phyloP scores from a whole-genome alignment of 2,797 vertebrate species.

The Notoglanidium macrostoma region DNA sequence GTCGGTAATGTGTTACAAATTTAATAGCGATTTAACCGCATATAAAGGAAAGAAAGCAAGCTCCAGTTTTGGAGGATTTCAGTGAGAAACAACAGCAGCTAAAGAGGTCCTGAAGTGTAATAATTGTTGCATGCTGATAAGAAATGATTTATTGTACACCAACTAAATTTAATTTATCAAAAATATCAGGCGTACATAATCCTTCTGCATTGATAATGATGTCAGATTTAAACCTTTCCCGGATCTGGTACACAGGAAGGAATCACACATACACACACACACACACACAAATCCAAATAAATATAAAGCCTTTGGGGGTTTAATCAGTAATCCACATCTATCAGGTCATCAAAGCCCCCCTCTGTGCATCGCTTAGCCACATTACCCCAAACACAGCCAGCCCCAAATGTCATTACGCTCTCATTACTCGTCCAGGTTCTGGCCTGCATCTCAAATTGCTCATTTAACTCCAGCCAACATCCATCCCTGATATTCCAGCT shows the following conservation, averaged over 20 bases:
- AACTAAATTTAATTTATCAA: slow-evolving; percentile 46
- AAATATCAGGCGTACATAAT: not conserved
- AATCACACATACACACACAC: slow-evolving; percentile 52
- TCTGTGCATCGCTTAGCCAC: slow-evolving; percentile 76
- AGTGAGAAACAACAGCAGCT: not conserved
- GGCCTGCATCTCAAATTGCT: slow-evolving; percentile 76
- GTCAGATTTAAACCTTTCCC: slow-evolving; percentile 71
- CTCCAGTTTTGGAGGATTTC: not conserved
- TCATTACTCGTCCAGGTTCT: slow-evolving; percentile 76
- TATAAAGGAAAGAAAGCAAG: slow-evolving; percentile 62
- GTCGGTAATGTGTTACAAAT: slow-evolving; percentile 68
- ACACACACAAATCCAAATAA: slow-evolving; percentile 62
- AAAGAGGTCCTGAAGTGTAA: slow-evolving; percentile 23
- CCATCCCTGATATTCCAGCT: slow-evolving; percentile 66
- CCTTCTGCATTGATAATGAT: not conserved
- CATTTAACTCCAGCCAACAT: slow-evolving; percentile 75
- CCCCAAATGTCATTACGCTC: slow-evolving; percentile 80
- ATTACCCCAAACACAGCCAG: slow-evolving; percentile 72
- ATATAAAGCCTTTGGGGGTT: slow-evolving; percentile 78
- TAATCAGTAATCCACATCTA: slow-evolving; percentile 71
- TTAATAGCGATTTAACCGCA: slow-evolving; percentile 71
- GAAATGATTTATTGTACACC: slow-evolving; percentile 72
- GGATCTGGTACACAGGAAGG: slow-evolving; percentile 65
- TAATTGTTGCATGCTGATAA: slow-evolving; percentile 56
- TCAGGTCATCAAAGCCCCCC: slow-evolving; percentile 69